Conservation (phyloP, 2,797 vertebrate genomes). For the Lagorchestes hirsutus region DNA sequence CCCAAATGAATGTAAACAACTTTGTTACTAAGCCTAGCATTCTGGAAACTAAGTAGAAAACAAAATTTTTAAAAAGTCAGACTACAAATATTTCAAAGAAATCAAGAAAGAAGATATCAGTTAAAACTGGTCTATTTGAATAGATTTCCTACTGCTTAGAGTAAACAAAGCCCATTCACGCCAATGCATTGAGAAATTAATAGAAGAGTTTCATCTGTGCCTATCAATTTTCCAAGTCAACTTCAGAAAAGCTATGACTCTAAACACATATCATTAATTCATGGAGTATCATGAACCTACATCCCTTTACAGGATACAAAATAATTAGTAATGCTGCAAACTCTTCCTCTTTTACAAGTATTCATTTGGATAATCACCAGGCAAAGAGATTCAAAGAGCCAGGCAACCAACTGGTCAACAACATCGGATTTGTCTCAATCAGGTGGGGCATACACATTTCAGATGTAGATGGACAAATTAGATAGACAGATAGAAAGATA, state of each 20-base stretch:
- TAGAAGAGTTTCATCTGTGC: background rate
- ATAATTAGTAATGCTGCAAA: background rate
- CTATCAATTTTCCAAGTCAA: slow-evolving; percentile 29
- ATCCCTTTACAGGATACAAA: background rate
- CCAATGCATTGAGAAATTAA: slow-evolving; percentile 4
- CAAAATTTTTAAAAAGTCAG: slow-evolving; percentile 14
- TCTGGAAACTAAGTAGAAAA: slow-evolving; percentile 11
- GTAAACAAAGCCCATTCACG: slow-evolving; percentile 7
- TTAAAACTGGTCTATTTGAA: slow-evolving; percentile 23
- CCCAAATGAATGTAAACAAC: slow-evolving; percentile 28
- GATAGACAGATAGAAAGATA: background rate
- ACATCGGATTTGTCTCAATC: background rate
- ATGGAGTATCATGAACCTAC: background rate
- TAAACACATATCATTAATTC: slow-evolving; percentile 3
- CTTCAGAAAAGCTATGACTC: background rate
- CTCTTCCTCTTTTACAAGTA: background rate
- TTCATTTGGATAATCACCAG: background rate
- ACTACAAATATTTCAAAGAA: background rate
- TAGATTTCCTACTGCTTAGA: slow-evolving; percentile 34
- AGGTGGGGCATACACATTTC: too few species aligned
- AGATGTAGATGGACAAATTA: background rate
- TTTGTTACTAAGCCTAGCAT: background rate
- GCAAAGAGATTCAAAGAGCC: background rate
- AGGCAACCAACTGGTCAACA: background rate
- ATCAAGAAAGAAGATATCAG: slow-evolving; percentile 3